A percentile compares a stretch with the other conserved stretches of the same genome.
Conservation (phyloP, 2,797 vertebrate species). For the Helarctos malayanus region DNA sequence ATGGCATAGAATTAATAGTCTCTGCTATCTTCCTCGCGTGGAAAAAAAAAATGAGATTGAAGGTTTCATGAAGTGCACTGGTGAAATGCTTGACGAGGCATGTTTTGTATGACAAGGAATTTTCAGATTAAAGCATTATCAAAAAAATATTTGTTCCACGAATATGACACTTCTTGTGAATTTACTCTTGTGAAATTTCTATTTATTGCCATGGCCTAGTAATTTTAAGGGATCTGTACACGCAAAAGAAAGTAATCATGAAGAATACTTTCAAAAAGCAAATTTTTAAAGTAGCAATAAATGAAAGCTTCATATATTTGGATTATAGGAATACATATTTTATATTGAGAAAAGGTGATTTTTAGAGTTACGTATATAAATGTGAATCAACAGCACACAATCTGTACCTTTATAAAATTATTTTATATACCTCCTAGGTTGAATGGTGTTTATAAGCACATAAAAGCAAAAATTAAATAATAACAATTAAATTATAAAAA, state of each 20-base stretch:
- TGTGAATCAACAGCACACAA: neutral
- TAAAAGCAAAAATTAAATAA: neutral
- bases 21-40: neutral
- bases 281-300: neutral
- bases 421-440: neutral
- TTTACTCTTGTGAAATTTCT: neutral
- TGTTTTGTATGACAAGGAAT: neutral
- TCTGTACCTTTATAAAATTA: neutral
- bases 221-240: neutral
- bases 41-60: neutral
- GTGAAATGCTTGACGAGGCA: neutral
- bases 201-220: neutral
- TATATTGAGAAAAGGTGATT: neutral
- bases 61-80: neutral
- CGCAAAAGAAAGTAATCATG: neutral
- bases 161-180: neutral
- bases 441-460: neutral
- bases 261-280: neutral
- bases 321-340: neutral
- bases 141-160: neutral
- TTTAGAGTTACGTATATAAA: neutral
- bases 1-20: neutral
- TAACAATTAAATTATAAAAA: neutral
- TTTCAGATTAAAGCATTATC: slow-evolving; percentile 6
- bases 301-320: neutral